Evolutionary conservation across 92 coral and sea anemone species (phyloP).

Genomic region (Meandrina meandrites): DNA sequence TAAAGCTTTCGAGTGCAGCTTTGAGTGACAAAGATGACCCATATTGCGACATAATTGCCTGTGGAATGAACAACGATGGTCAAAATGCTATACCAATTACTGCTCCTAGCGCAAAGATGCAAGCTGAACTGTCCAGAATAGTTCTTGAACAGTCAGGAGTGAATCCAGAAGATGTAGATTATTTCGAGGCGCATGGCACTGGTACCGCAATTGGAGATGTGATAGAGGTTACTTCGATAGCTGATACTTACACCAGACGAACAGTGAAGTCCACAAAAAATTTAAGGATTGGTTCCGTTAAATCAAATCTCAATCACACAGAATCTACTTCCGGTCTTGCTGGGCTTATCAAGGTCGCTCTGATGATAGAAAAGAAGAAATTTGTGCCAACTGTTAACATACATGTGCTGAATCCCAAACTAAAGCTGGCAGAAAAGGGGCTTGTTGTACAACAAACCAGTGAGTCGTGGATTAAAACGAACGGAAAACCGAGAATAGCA

Average conservation of each 20-base stretch:
- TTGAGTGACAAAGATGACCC: constrained; percentile 60
- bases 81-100: constrained; percentile 82
- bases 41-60: constrained; percentile 74
- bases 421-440: constrained; percentile 52
- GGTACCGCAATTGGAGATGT: constrained; percentile 90
- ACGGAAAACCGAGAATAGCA: constrained; percentile 57
- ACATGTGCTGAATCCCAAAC: constrained; percentile 62
- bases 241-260: constrained; percentile 62
- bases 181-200: constrained; percentile 89
- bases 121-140: constrained; percentile 57
- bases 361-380: constrained; percentile 71
- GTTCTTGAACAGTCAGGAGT: constrained; percentile 74
- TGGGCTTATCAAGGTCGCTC: constrained; percentile 76
- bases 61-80: constrained; percentile 88
- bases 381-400: constrained; percentile 77
- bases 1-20: constrained; percentile 58
- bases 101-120: constrained; percentile 75
- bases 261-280: constrained; percentile 20
- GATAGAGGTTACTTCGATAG: constrained; percentile 76
- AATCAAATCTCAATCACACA: constrained; percentile 88
- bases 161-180: constrained; percentile 59
- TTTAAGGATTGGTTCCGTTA: constrained; percentile 82
- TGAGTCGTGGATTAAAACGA: constrained; percentile 42
- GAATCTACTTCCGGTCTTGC: constrained; percentile 87
- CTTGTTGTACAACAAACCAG: constrained; percentile 18